Conservation (phyloP, 2,113 vertebrate genomes). For the Andinoacara biseriatus region DNA sequence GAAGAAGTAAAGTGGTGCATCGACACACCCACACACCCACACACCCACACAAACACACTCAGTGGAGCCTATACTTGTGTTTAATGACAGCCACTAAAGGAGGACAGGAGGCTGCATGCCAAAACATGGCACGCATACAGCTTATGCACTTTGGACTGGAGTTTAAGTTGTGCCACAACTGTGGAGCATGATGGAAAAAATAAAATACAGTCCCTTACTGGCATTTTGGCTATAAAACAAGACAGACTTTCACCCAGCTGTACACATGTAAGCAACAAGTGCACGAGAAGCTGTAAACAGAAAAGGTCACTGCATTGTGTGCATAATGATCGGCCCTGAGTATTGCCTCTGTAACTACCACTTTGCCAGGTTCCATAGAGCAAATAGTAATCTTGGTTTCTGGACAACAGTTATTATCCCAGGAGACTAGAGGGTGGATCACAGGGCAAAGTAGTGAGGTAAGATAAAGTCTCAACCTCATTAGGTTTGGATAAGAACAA, state of each 20-base stretch:
- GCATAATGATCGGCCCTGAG: constrained; percentile 21
- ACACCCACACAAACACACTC: neutral
- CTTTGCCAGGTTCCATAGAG: constrained; percentile 40
- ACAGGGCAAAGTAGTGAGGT: neutral
- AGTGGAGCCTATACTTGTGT: neutral
- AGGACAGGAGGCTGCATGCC: neutral
- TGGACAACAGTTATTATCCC: constrained; percentile 65
- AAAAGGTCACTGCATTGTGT: constrained; percentile 27
- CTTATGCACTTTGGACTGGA: constrained; percentile 18
- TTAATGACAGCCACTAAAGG: neutral
- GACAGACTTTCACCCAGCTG: constrained; percentile 26
- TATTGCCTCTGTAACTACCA: constrained; percentile 47
- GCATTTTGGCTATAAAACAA: constrained; percentile 34
- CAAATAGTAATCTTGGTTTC: constrained; percentile 55
- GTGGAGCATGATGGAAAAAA: constrained; percentile 15
- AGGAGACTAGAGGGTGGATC: constrained; percentile 33
- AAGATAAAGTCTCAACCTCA: constrained; percentile 12
- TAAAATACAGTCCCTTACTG: constrained; percentile 19
- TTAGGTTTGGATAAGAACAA: neutral
- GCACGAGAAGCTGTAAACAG: constrained; percentile 29
- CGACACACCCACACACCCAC: neutral
- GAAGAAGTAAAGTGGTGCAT: neutral
- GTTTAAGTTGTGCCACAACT: constrained; percentile 19
- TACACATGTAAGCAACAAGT: neutral
- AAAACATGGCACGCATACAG: neutral